Conservation (phyloP, 1,140 invertebrate genomes). For the Lordiphosa clarofinis region DNA sequence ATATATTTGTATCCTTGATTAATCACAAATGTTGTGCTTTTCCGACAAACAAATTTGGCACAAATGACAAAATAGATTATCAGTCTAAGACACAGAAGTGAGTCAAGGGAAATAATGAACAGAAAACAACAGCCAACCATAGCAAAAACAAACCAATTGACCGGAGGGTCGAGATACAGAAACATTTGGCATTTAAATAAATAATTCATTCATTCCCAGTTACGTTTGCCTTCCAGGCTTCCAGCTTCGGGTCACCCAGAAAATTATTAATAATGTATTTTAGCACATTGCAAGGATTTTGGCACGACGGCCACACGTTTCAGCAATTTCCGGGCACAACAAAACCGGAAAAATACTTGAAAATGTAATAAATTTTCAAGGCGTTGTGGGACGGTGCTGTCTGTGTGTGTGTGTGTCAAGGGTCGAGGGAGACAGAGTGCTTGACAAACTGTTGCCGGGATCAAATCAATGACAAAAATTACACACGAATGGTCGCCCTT, state of each 20-base stretch:
- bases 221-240: constrained; percentile 10
- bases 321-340: constrained; percentile 65
- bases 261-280: constrained; percentile 77
- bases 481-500: constrained; percentile 60
- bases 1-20: too few species aligned
- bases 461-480: constrained; percentile 67
- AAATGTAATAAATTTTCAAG: constrained; percentile 72
- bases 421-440: constrained; percentile 43
- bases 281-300: constrained; percentile 66
- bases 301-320: constrained; percentile 66
- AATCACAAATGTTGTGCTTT: constrained; percentile 28
- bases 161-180: constrained; percentile 19
- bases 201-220: constrained; percentile 58
- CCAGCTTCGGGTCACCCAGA: constrained; percentile 30
- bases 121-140: neutral
- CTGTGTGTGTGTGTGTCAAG: constrained; percentile 35
- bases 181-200: constrained; percentile 66
- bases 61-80: constrained; percentile 62
- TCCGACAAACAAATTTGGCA: constrained; percentile 49
- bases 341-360: constrained; percentile 73
- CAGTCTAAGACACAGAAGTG: constrained; percentile 25
- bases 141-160: constrained; percentile 36
- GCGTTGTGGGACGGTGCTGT: constrained; percentile 26
- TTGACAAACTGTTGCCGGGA: constrained; percentile 59
- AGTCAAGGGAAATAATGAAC: constrained; percentile 11